These are phyloP conservation scores for Mastacembelus armatus DNA, from an alignment of 2,797 vertebrate genomes.

Conservation along the genomic window DNA sequence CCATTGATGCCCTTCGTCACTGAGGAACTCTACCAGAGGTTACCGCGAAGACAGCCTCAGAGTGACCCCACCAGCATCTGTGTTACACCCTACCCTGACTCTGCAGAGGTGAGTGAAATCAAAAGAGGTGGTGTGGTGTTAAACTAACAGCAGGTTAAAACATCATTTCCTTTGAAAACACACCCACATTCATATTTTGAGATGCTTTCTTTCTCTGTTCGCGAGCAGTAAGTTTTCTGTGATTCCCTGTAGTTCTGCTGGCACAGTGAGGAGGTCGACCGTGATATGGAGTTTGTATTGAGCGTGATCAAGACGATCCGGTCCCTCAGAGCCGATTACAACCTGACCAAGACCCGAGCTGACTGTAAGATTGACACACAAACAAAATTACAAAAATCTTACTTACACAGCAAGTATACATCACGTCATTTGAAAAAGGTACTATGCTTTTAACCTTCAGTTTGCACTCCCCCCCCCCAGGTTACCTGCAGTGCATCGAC, in stretches of 20 bases:
- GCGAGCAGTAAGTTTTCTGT: not conserved
- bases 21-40: constrained; percentile 92
- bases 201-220: not conserved
- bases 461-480: constrained; percentile 65
- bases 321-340: constrained; percentile 92
- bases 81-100: constrained; percentile 87
- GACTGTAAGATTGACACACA: constrained; percentile 86
- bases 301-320: constrained; percentile 88
- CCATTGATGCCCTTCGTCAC: constrained; percentile 93
- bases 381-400: not conserved
- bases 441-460: not conserved
- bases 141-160: not conserved
- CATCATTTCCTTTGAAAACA: not conserved
- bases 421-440: not conserved
- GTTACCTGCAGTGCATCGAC: constrained; percentile 90
- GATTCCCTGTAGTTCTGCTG: constrained; percentile 85
- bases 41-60: constrained; percentile 82
- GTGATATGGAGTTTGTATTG: constrained; percentile 87
- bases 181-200: not conserved
- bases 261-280: constrained; percentile 87
- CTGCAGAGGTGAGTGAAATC: constrained; percentile 77
- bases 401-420: too few species aligned
- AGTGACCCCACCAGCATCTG: constrained; percentile 84
- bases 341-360: constrained; percentile 90
- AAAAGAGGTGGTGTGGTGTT: not conserved